Percentiles rank a stretch among this genome's conserved stretches.
phyloP scores from a whole-genome alignment of 2,113 vertebrate genomes.

The Macquaria ambigua region DNA sequence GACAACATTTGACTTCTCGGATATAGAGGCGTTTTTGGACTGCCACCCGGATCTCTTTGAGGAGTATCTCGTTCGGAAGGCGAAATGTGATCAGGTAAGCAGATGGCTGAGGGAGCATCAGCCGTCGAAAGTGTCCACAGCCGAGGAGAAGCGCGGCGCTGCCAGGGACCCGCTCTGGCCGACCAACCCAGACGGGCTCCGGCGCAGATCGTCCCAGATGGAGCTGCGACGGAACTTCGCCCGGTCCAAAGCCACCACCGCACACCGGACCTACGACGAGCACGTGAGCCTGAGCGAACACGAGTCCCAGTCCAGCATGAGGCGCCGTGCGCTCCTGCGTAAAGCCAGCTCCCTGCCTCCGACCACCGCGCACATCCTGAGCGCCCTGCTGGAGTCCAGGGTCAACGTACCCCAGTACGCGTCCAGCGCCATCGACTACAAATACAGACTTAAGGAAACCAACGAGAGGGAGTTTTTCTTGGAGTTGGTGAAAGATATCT shows the following conservation, averaged over 20 bases:
- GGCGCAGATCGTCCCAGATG: constrained; percentile 84
- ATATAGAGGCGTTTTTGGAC: constrained; percentile 87
- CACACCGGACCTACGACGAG: constrained; percentile 86
- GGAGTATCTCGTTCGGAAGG: constrained; percentile 84
- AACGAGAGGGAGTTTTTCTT: constrained; percentile 87
- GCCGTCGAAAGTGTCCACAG: constrained; percentile 70
- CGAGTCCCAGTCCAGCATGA: constrained; percentile 83
- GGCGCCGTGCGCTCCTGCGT: constrained; percentile 85
- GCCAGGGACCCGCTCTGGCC: constrained; percentile 75
- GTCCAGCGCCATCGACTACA: constrained; percentile 86
- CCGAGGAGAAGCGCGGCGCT: constrained; percentile 74
- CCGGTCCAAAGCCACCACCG: constrained; percentile 83
- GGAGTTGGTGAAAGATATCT: constrained; percentile 87
- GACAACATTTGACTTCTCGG: constrained; percentile 85
- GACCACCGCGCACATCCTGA: constrained; percentile 86
- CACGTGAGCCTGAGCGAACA: constrained; percentile 79
- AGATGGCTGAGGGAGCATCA: constrained; percentile 83
- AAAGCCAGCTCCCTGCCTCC: constrained; percentile 88
- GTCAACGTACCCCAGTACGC: constrained; percentile 86
- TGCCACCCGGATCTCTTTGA: constrained; percentile 86
- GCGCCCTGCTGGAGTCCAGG: constrained; percentile 85
- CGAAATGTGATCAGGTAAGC: constrained; percentile 81
- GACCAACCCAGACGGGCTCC: constrained; percentile 77
- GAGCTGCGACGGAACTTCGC: constrained; percentile 86
- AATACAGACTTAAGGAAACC: constrained; percentile 83